Base-by-base conservation (phyloP, 2,113 vertebrate species). In the Rhinopomastus cyanomelas region DNA sequence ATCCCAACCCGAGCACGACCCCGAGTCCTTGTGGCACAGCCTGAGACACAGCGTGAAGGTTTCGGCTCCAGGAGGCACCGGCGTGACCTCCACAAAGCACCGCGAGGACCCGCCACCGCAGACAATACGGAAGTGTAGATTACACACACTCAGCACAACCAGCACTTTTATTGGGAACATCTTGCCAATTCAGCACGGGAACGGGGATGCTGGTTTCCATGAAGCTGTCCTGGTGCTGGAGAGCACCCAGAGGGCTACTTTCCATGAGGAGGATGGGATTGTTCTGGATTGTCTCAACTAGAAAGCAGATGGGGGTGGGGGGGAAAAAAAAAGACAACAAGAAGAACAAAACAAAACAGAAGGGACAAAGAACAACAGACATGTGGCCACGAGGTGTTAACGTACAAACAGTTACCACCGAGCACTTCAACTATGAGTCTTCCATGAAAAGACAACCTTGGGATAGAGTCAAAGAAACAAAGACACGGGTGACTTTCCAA, bases 151-250 rank as follows among this genome's bases (percentile, higher is more conserved):
- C 98, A 97, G 97, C 95, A 96, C 97, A 97, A 97, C 97, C 96
- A 94, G 97, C 97, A 97, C 97, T 97, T 96, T 97, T 98, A 98
- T 97, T 97, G 97, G 95, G 97, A 97, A 97, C 97, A 80, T 99
- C 98, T 97, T 98, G 98, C 98, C 98, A 98, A 98, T 98, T 98
- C 97, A 98, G 98, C 95, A 98, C 98, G 16, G 99, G 99, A 93
- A 99, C 98, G 1, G 98, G 98, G 96, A 99, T 98, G 97, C 98
- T 98, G 96, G 98, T 99, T 98, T 99, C 99, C 97, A 98, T 98
- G 98, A 99, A 98, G 98, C 97, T 97, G 94, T 96, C 98, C 96
- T 98, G 98, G 90, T 93, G 97, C 91, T 98, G 98, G 69, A 97
- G 97, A 78, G 97, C 95, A 97, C 93, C 85, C 95, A 96, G 94